Evolutionary conservation across 1,140 invertebrate genomes (phyloP).

Genomic region (Mercenaria mercenaria): DNA sequence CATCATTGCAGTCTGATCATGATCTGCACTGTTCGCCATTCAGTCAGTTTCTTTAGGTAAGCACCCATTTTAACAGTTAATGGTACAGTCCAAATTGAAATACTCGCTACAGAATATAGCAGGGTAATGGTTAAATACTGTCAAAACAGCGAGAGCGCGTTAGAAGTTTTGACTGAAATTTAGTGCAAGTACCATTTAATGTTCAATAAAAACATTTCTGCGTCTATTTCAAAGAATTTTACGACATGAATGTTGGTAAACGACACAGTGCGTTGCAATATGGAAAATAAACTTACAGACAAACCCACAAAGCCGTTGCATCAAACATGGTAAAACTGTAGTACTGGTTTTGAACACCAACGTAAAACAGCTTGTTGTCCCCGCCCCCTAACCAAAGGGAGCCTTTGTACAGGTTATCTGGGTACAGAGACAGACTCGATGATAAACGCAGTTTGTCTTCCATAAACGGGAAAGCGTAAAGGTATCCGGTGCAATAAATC

Average conservation of each 20-base stretch:
- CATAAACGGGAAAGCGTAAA: slow-evolving; percentile 56
- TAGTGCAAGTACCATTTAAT: not conserved
- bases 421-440: slow-evolving; percentile 10
- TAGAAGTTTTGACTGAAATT: not conserved
- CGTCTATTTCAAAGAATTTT: not conserved
- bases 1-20: too few relatives aligned
- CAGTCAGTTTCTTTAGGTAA: too few relatives aligned
- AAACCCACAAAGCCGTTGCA: slow-evolving; percentile 48
- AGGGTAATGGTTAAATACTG: not conserved
- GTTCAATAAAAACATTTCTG: too few relatives aligned
- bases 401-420: slow-evolving; percentile 60
- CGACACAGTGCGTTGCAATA: not conserved
- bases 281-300: slow-evolving; percentile 6
- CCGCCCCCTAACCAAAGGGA: slow-evolving; percentile 51
- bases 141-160: not conserved
- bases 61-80: too few relatives aligned
- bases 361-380: slow-evolving; percentile 61
- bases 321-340: slow-evolving; percentile 69
- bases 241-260: not conserved
- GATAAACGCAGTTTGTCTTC: slow-evolving; percentile 34
- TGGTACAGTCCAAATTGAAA: too few relatives aligned
- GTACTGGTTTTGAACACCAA: slow-evolving; percentile 62
- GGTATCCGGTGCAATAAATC: slow-evolving; percentile 64
- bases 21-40: too few relatives aligned
- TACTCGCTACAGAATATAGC: too few relatives aligned